A percentile compares a stretch with the other conserved stretches of the same genome.
These are phyloP conservation scores for Adineta ricciae DNA, from an alignment of 2,888 invertebrate species.

Conservation along the genomic window DNA sequence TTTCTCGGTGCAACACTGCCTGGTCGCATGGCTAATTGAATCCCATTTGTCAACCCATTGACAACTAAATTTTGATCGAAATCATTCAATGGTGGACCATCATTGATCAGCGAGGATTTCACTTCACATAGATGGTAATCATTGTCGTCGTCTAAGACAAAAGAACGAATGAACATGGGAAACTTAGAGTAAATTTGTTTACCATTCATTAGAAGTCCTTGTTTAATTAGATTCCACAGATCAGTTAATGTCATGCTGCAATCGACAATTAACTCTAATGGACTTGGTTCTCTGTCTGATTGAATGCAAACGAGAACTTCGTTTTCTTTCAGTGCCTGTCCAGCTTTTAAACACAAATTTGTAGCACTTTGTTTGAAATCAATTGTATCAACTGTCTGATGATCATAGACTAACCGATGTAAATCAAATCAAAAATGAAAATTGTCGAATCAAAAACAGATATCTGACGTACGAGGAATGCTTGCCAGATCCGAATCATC, in stretches of 20 bases:
- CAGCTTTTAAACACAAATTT: not conserved
- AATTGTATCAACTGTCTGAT: constrained; percentile 2
- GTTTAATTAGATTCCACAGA: not conserved
- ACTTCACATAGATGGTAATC: not conserved
- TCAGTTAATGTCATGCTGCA: not conserved
- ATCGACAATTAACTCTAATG: not conserved
- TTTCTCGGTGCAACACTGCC: not conserved
- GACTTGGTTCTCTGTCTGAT: not conserved
- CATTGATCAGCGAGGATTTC: not conserved
- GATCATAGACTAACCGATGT: not conserved
- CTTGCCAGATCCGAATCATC: not conserved
- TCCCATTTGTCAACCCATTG: not conserved
- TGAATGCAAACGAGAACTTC: not conserved
- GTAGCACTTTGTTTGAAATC: not conserved
- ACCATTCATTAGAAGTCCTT: not conserved
- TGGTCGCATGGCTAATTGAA: not conserved
- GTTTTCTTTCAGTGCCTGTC: not conserved
- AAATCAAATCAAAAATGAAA: not conserved
- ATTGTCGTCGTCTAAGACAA: not conserved
- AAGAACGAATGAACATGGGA: not conserved
- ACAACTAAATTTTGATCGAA: not conserved
- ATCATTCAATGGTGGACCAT: constrained; percentile 4
- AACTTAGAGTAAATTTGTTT: not conserved
- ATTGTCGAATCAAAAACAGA: not conserved
- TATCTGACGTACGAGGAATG: not conserved